phyloP scores from a whole-genome alignment of 1,140 invertebrate genomes.

The Cotesia typhae region DNA sequence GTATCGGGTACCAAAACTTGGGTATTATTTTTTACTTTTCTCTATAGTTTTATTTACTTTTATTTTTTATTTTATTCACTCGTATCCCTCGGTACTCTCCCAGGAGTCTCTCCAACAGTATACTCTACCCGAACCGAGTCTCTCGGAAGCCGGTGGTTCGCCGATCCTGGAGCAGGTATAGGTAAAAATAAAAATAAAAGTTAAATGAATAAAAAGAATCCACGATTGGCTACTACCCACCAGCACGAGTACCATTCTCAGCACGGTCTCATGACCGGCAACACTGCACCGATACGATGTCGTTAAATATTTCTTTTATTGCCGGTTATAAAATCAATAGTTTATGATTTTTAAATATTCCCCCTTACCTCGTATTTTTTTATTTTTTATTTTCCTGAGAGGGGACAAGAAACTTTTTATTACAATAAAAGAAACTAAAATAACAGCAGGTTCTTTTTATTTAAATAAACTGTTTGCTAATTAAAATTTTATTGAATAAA shows the following conservation, averaged over 20 bases:
- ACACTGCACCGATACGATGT: not conserved
- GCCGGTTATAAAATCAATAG: slow-evolving; percentile 9
- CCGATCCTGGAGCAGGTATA: slow-evolving; percentile 8
- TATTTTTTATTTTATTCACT: slow-evolving; percentile 5
- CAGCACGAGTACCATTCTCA: not conserved
- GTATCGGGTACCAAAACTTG: too few relatives aligned
- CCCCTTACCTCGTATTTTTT: not conserved
- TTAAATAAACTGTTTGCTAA: too few relatives aligned
- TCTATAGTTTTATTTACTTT: not conserved
- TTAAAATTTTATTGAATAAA: too few relatives aligned
- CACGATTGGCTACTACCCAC: slow-evolving; percentile 5
- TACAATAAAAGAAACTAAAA: too few relatives aligned
- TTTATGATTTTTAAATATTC: not conserved
- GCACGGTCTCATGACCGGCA: slow-evolving; percentile 11
- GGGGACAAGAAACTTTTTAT: not conserved
- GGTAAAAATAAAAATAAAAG: not conserved
- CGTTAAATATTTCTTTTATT: slow-evolving; percentile 19
- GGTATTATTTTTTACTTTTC: too few relatives aligned
- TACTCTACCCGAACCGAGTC: not conserved
- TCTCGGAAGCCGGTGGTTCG: slow-evolving; percentile 32
- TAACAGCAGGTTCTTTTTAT: too few relatives aligned
- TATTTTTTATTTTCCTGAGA: not conserved
- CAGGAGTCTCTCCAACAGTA: not conserved
- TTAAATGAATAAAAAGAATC: slow-evolving; percentile 6
- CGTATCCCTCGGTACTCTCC: not conserved